phyloP scores from a whole-genome alignment of 2,113 vertebrate species.

The Bungarus multicinctus region DNA sequence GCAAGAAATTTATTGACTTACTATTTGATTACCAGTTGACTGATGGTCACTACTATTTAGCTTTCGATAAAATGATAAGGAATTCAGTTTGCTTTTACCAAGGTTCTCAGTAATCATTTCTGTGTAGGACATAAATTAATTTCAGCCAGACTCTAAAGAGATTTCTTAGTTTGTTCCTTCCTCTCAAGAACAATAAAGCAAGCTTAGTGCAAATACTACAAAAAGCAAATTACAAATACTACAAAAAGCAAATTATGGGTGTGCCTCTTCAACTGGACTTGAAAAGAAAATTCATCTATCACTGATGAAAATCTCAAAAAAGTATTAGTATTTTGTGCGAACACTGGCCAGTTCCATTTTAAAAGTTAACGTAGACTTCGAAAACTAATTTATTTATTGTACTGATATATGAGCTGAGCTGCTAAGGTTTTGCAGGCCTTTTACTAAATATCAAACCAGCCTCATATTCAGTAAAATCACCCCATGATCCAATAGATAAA shows the following conservation, averaged over 20 bases:
- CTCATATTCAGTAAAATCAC: neutral
- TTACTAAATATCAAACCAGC: neutral
- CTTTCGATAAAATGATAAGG: too few species aligned
- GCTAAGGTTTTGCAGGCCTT: neutral
- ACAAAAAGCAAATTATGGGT: neutral
- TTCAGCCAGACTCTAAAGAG: neutral
- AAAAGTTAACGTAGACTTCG: neutral
- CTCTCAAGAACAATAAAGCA: neutral
- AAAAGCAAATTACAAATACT: neutral
- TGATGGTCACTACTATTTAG: neutral
- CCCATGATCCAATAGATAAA: neutral
- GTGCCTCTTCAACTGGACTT: neutral
- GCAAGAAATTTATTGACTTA: neutral
- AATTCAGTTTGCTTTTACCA: neutral
- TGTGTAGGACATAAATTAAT: neutral
- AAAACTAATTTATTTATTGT: neutral
- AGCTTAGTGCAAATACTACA: neutral
- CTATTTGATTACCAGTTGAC: neutral
- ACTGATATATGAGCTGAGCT: neutral
- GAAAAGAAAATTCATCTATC: neutral
- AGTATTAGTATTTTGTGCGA: neutral
- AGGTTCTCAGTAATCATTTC: neutral
- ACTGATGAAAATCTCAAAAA: neutral
- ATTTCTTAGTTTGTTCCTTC: neutral
- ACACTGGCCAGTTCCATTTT: neutral